These are phyloP conservation scores for Elachura formosa DNA, from an alignment of 2,113 vertebrate genomes.

Conservation along the genomic window DNA sequence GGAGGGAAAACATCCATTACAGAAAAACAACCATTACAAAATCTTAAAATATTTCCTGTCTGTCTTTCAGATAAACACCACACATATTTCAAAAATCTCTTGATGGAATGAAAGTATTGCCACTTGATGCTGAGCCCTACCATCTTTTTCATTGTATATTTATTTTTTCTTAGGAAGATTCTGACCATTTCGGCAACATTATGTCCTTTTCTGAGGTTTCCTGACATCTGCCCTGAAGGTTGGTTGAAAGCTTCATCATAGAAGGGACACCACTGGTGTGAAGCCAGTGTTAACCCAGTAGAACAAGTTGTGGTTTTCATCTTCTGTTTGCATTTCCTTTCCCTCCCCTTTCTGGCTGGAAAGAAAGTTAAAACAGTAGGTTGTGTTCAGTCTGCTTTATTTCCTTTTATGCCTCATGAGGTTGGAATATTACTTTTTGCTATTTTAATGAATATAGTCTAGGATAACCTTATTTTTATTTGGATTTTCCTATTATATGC, in stretches of 20 bases:
- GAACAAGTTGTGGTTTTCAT: slow-evolving; percentile 18
- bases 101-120: neutral
- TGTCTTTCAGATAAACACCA: neutral
- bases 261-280: neutral
- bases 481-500: neutral
- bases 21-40: neutral
- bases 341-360: neutral
- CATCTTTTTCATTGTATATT: neutral
- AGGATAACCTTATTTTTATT: neutral
- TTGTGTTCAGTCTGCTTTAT: neutral
- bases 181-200: neutral
- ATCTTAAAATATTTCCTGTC: neutral
- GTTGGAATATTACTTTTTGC: neutral
- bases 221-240: neutral
- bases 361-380: neutral
- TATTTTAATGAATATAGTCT: neutral
- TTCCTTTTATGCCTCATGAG: neutral
- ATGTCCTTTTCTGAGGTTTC: neutral
- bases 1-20: neutral
- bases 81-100: neutral
- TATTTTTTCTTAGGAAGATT: neutral
- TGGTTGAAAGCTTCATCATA: neutral
- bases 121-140: neutral
- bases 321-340: neutral
- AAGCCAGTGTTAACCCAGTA: neutral